Evolutionary conservation across 2,888 invertebrate species (phyloP), one percentile per base, ranked within the genome.

Genomic region (Hydriomena furcata): DNA sequence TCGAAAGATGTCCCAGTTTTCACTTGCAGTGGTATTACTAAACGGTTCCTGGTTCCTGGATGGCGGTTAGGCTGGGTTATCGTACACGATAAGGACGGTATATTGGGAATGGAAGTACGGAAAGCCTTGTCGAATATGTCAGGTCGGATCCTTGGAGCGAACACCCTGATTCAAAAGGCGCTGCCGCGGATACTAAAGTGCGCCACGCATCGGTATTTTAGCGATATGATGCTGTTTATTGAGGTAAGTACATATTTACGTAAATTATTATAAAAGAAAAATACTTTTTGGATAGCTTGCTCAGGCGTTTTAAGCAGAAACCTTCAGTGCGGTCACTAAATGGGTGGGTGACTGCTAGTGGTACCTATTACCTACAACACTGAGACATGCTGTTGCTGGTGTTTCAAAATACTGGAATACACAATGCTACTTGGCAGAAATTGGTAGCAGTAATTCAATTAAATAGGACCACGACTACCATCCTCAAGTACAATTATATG

Each of bases 51-150:
- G 64, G 96, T 99, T 7, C 99, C 99, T 7, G 99, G 99, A 7
- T 99, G 99, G 99, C 92, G 99, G 69, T 92, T 98, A 91, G 99
- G 99, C 0, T 99, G 99, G 99, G 94, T 99, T 59, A 93, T 97
- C 5, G 93, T 99, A 52, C 97, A 99, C 75, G 98, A 99, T 82
- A 93, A 95, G 44, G 91, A 94, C 53, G 92, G 93, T 58, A 91
- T 94, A 53, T 92, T 95, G 45, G 91, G 92, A 21, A 84, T 91
- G 49, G 88, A 88, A 63, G 66, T 84, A 58, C 89, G 80, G 38
- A 88, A 66, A 52, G 94, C 93, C 0, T 67, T 93, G 7, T 75
- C 76, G 32, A 92, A 92, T 60, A 90, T 99, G 61, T 95, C 97
- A 41, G 95, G 96, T 68, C 93, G 97, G 68, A 98, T 97, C 61